A percentile compares a stretch with the other conserved stretches of the same genome.
phyloP scores from a whole-genome alignment of 1,140 invertebrate genomes.

The Calephelis virginiensis region DNA sequence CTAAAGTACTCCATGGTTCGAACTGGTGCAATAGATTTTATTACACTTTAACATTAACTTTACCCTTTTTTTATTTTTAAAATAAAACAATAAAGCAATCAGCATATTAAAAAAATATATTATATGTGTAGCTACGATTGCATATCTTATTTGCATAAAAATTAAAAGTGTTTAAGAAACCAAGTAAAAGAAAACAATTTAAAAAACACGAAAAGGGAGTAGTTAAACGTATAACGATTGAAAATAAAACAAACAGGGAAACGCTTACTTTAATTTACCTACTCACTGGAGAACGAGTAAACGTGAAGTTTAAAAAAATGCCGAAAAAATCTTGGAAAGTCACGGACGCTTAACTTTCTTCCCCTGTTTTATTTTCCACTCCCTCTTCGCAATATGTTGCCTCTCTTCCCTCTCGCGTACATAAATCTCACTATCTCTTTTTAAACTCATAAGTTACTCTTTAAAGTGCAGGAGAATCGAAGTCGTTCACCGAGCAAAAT shows the following conservation, averaged over 20 bases:
- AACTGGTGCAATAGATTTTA: too few species aligned
- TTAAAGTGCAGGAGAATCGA: conserved; percentile 74
- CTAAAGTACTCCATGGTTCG: too few species aligned
- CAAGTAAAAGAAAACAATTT: too few species aligned
- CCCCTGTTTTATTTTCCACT: conserved; percentile 76
- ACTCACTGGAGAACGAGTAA: conserved; percentile 47
- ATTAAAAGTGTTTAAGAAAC: too few species aligned
- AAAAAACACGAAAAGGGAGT: background rate
- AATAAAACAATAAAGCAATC: too few species aligned
- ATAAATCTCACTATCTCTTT: conserved; percentile 46
- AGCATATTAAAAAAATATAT: too few species aligned
- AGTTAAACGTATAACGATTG: conserved; percentile 13
- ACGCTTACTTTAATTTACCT: conserved; percentile 51
- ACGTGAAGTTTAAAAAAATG: conserved; percentile 75
- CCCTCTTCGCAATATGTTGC: conserved; percentile 56
- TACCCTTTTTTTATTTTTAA: too few species aligned
- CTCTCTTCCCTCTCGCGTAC: conserved; percentile 38
- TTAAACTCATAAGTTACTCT: conserved; percentile 76
- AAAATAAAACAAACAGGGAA: conserved; percentile 56
- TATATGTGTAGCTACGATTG: too few species aligned
- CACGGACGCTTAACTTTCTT: conserved; percentile 78
- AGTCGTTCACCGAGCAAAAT: conserved; percentile 65
- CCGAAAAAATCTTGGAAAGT: conserved; percentile 77
- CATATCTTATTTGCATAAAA: too few species aligned
- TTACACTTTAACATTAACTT: too few species aligned